A percentile compares a stretch with the other conserved stretches of the same genome.
These are phyloP conservation scores for Calameuta pallipes DNA, from an alignment of 2,888 invertebrate species.

Conservation along the genomic window DNA sequence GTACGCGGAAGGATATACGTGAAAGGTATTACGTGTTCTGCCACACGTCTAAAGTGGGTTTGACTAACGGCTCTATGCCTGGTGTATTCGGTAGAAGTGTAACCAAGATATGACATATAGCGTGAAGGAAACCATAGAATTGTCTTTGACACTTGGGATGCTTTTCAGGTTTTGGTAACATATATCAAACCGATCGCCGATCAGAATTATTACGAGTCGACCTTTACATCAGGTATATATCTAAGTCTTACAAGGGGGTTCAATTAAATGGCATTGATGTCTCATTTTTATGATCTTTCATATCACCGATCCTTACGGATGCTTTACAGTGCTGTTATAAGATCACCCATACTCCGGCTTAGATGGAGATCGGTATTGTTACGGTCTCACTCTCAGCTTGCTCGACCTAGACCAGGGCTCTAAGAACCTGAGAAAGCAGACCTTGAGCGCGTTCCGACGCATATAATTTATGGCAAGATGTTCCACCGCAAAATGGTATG, in stretches of 20 bases:
- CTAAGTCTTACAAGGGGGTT: not conserved
- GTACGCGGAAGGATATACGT: not conserved
- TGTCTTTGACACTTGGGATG: not conserved
- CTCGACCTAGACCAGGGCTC: not conserved
- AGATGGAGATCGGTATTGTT: not conserved
- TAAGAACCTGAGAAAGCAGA: not conserved
- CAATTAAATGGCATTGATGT: not conserved
- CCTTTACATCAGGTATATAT: not conserved
- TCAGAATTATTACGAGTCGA: not conserved
- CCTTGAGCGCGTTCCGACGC: not conserved
- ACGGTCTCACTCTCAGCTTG: not conserved
- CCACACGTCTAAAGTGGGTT: not conserved
- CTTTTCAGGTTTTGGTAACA: not conserved
- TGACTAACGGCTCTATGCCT: not conserved
- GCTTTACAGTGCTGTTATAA: not conserved
- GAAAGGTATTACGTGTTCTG: not conserved
- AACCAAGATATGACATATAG: not conserved
- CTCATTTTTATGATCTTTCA: not conserved
- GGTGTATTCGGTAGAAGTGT: not conserved
- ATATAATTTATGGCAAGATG: conserved; percentile 1
- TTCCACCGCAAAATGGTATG: not conserved
- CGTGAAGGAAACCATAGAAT: not conserved
- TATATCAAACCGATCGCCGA: not conserved
- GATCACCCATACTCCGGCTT: not conserved
- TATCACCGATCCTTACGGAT: not conserved